Conservation (phyloP, 2,113 vertebrate genomes). For the Cryptotis parvus region DNA sequence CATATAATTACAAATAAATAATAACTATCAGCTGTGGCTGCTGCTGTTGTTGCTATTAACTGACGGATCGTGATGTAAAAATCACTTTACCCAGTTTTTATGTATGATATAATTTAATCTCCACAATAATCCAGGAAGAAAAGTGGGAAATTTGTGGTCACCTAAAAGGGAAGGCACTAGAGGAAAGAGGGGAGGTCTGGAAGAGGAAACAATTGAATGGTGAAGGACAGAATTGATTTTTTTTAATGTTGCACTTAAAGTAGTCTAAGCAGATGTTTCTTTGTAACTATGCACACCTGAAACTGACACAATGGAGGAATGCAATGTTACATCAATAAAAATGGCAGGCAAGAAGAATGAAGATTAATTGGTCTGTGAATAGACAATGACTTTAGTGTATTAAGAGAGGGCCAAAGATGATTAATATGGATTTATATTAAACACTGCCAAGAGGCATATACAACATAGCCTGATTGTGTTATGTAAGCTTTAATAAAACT, state of each 20-base stretch:
- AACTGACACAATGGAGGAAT: neutral
- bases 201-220: neutral
- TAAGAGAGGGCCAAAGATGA: neutral
- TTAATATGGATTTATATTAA: constrained; percentile 4
- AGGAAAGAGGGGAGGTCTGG: neutral
- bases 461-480: neutral
- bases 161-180: neutral
- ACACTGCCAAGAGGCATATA: neutral
- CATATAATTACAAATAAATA: neutral
- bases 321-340: neutral
- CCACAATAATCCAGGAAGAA: neutral
- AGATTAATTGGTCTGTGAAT: neutral
- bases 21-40: neutral
- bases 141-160: neutral
- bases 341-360: neutral
- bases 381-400: neutral
- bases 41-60: neutral
- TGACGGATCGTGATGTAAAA: neutral
- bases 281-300: neutral
- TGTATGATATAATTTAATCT: neutral
- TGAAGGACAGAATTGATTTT: neutral
- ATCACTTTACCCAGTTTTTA: neutral
- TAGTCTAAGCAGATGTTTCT: neutral
- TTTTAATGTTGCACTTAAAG: neutral
- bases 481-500: neutral